A percentile compares a stretch with the other conserved stretches of the same genome.
phyloP scores from a whole-genome alignment of 1,140 invertebrate species.

The Maniola jurtina region DNA sequence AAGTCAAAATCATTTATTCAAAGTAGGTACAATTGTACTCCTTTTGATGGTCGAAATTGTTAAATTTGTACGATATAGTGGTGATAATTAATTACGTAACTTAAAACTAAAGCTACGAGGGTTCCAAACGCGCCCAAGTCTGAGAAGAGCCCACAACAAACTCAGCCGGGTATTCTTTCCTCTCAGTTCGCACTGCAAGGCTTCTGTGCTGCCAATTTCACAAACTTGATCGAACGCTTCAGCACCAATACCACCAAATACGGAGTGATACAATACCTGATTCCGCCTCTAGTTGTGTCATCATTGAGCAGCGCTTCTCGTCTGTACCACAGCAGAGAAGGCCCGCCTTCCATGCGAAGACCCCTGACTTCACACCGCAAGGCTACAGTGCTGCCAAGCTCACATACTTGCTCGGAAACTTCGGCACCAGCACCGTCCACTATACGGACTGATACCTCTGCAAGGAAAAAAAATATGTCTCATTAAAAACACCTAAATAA shows the following conservation, averaged over 20 bases:
- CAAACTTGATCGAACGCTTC: conserved; percentile 65
- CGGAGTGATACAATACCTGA: conserved; percentile 44
- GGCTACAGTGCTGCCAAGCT: conserved; percentile 66
- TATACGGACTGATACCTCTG: conserved; percentile 66
- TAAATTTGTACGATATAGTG: too few relatives aligned
- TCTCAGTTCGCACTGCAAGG: conserved; percentile 62
- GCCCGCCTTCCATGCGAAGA: conserved; percentile 67
- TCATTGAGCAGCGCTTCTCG: conserved; percentile 63
- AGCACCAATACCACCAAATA: conserved; percentile 39
- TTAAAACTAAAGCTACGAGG: too few relatives aligned
- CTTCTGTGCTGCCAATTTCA: conserved; percentile 67
- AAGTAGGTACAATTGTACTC: too few relatives aligned
- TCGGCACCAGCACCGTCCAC: conserved; percentile 66
- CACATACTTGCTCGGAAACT: conserved; percentile 67
- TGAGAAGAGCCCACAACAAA: too few relatives aligned
- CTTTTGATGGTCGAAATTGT: too few relatives aligned
- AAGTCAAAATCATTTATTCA: too few relatives aligned
- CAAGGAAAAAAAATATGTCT: conserved; percentile 8
- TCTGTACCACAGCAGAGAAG: conserved; percentile 66
- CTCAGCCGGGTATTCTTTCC: too few relatives aligned
- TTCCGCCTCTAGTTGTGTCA: conserved; percentile 68
- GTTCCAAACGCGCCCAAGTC: too few relatives aligned
- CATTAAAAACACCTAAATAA: too few relatives aligned
- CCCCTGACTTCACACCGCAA: conserved; percentile 66
- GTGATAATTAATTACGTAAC: too few relatives aligned